Base-by-base conservation (phyloP, 1,140 invertebrate species). In the Batillaria attramentaria region DNA sequence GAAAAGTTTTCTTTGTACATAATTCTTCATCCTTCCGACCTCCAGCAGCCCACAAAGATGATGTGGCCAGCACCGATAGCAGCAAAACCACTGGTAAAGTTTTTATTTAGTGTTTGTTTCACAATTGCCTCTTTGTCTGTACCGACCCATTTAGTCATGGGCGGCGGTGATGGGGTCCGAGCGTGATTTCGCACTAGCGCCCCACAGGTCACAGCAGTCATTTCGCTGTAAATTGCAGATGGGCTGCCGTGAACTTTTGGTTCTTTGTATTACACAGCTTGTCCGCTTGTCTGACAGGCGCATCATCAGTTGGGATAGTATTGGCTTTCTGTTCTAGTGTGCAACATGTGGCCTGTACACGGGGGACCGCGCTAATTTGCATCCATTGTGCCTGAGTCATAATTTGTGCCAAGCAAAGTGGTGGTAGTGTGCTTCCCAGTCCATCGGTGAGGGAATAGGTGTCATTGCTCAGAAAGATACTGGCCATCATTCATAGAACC, bases 41-140 rank as follows among this genome's bases (percentile, higher is more conserved):
- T 70, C 24, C 24, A 42, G n/a, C 73, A 41, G 33, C 8, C 3
- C 41, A 20, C n/a, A 62, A 24, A 37, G 73, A 75, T 75, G 73
- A 75, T 75, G 73, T 75, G 73, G 73, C 73, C 73, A 16, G 73
- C 73, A n/a, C 73, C 73, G 4, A 75, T 75, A 37, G 73, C 73
- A 24, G 73, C 73, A 20, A 75, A 75, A 42, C 73, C 73, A n/a
- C 73, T 75, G 73, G 73, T 75, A 75, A 54, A 65, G 16, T 60
- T 60, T 60, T 60, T 60, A 28, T 60, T 60, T 20, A n/a, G 4
- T 60, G 57, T 60, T 35, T 5, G n/a, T 65, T 65, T 65, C 37
- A 13, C 31, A 20, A 8, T 31, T 3, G 10, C 62, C 33, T 65
- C 20, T 65, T 35, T 31, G 20, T 33, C 62, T 35, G 28, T 65